Evolutionary conservation across 2,113 vertebrate genomes (phyloP).

Genomic region (Erythrocercus mccallii): DNA sequence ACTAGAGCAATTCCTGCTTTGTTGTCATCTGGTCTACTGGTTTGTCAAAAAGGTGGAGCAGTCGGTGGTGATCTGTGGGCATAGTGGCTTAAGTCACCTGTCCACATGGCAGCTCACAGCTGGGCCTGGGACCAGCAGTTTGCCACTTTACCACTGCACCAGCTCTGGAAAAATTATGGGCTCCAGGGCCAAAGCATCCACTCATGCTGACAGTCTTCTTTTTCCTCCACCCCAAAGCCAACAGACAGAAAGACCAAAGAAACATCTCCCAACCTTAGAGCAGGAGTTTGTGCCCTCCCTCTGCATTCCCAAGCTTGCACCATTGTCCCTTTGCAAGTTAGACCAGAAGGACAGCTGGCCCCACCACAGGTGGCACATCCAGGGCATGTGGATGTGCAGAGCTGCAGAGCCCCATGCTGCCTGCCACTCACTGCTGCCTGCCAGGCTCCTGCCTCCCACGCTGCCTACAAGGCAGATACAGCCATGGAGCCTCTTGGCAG

Average conservation of each 20-base stretch:
- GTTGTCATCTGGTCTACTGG: not conserved
- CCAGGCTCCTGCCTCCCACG: not conserved
- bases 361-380: not conserved
- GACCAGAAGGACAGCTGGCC: not conserved
- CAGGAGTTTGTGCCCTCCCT: not conserved
- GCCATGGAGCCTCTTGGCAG: not conserved
- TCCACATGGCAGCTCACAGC: not conserved
- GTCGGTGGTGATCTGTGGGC: fast-evolving
- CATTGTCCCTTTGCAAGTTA: not conserved
- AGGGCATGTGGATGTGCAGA: not conserved
- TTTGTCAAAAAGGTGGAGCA: not conserved
- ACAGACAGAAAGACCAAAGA: not conserved
- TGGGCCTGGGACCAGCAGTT: not conserved
- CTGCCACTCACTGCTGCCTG: not conserved
- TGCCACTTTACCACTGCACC: not conserved
- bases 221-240: not conserved
- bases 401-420: not conserved
- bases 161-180: not conserved
- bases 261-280: not conserved
- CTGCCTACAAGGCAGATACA: not conserved
- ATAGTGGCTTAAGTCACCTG: not conserved
- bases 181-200: not conserved
- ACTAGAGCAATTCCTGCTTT: fast-evolving
- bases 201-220: not conserved
- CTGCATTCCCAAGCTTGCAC: not conserved